Evolutionary conservation across 2,797 vertebrate genomes (phyloP), one percentile per base, ranked within the genome.

Genomic region (Triplophysa bombifrons): DNA sequence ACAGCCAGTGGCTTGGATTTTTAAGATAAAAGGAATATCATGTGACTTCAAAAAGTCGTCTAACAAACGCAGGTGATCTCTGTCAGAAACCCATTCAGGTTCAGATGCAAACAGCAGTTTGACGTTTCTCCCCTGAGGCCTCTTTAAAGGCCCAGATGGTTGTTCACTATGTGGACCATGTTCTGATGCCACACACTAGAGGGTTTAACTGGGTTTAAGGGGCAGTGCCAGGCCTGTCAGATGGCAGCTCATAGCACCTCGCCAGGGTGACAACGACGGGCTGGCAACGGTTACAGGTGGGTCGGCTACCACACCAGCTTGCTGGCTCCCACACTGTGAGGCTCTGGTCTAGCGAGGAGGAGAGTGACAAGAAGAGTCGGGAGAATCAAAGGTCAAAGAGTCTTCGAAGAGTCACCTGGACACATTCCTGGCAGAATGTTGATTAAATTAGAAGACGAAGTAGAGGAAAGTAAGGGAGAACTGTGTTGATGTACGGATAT

Each of bases 251-350:
- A 84, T 87, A 84, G 83, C 86, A 82, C 84, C 81, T 64, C 58
- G 80, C 85, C 82, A 74, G 77, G 58, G 82, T 74, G 80, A 82
- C 74, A 16, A 65, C 76, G 50, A 78, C 66, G 75, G 84, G 69
- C 84, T 84, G 77, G 69, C 85, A 88, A 81, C 64, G 71, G 80
- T 73, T 80, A 86, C 86, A 89, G 89, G 88, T 88, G 87, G 87
- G 82, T 69, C 75, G 80, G 86, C 72, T 84, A 83, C 82, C 87
- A 83, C 74, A 76, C 80, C 87, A 85, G 79, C 65, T 84, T 72
- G 64, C 85, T 91, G 89, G 88, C 89, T 88, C 64, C 64, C 64
- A 65, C 81, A 84, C 84, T 77, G 83, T 84, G 68, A 78, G 67
- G 8, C 63, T 87, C 87, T 87, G 86, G 55, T 78, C 83, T 86